Base-by-base conservation (phyloP, 1,140 invertebrate genomes). In the Vanessa atalanta region DNA sequence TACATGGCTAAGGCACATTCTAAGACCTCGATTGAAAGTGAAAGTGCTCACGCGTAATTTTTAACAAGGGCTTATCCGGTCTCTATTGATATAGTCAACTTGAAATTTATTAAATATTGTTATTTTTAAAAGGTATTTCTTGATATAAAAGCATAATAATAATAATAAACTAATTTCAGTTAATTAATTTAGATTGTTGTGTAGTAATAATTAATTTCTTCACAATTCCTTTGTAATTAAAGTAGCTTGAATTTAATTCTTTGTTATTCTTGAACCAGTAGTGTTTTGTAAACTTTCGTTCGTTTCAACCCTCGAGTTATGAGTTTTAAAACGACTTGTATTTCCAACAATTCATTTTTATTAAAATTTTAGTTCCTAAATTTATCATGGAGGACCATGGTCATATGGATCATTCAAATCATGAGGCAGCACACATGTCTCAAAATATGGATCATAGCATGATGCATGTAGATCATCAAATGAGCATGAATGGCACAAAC, bases 381-480 rank as follows among this genome's bases (percentile, higher is more conserved):
- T 69, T 55, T 37, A 69, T 55, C 37, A 69, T 69, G 66, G 66
- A 57, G 51, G 66, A 53, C 37, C 66, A 69, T 69, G 37, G 53
- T 61, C 75, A 84, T 67, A 83, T 83, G 83, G 80, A 76, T 43
- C 80, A 86, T 73, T 53, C 74, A 72, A 70, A 75, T 53, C 80
- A 83, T 73, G 73, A 76, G 9, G 76, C 75, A 61, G 69, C 53
- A 16, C 73, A 84, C 31, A 53, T 71, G 43, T 65, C 61, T 70
- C 66, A 70, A 63, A 73, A 64, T n/a, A 77, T 74, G 68, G 71
- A 77, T 61, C 76, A 67, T 37, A 66, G 83, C 65, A 75, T 79
- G 31, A 79, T 79, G 65, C 82, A 82, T 47, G 47, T 31, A 50
- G 77, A 71, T 55, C 80, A 83, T 67, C 76, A 79, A 37, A 79